phyloP scores from a whole-genome alignment of 2,797 vertebrate species.

The Remorina albescens region DNA sequence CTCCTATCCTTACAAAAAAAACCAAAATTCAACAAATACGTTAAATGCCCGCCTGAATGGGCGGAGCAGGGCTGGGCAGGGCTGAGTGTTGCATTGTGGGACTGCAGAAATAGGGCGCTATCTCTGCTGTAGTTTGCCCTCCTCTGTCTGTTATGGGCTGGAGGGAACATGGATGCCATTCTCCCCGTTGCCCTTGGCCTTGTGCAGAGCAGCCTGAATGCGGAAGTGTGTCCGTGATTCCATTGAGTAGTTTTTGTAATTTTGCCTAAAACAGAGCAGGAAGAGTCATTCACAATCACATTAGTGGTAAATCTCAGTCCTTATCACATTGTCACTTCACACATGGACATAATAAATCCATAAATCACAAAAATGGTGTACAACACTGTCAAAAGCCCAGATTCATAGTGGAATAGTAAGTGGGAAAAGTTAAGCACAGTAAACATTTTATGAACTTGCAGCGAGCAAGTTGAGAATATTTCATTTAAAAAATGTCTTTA shows the following conservation, averaged over 20 bases:
- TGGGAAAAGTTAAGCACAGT: background rate
- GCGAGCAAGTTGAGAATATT: background rate
- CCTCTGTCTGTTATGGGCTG: constrained; percentile 75
- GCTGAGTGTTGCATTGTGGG: constrained; percentile 55
- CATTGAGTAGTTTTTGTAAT: constrained; percentile 99
- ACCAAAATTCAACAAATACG: constrained; percentile 8
- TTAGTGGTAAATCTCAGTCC: background rate
- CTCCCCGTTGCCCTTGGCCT: constrained; percentile 87
- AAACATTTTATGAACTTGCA: background rate
- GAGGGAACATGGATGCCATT: constrained; percentile 85
- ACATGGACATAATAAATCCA: background rate
- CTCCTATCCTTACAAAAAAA: constrained; percentile 14
- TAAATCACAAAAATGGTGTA: background rate
- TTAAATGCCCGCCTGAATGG: constrained; percentile 23
- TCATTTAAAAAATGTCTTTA: background rate
- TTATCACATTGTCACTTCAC: background rate
- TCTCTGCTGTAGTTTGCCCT: constrained; percentile 59
- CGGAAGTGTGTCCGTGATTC: constrained; percentile 99
- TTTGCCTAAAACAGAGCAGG: constrained; percentile 87
- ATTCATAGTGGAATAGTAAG: background rate
- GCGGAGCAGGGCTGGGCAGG: constrained; percentile 15
- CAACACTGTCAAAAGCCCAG: background rate
- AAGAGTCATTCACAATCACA: constrained; percentile 20
- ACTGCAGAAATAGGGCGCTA: constrained; percentile 41
- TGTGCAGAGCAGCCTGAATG: constrained; percentile 96